Evolutionary conservation across 2,888 invertebrate species (phyloP).

Genomic region (Lasioglossum malachurum): DNA sequence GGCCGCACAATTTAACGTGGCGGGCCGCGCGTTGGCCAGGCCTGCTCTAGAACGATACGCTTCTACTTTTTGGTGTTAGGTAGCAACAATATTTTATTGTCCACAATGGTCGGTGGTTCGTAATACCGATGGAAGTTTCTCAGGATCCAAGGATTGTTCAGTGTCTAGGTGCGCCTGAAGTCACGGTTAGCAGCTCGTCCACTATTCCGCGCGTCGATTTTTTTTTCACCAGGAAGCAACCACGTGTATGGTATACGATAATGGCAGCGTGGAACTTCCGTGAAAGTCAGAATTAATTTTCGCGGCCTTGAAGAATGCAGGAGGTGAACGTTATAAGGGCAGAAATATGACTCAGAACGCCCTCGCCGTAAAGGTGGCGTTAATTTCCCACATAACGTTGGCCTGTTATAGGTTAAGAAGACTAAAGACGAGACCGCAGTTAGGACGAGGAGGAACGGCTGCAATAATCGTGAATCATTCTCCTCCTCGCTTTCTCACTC

Average conservation of each 20-base stretch:
- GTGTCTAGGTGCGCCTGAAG: background rate
- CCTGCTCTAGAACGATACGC: background rate
- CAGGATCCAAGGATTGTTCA: background rate
- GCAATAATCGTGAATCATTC: conserved; percentile 61
- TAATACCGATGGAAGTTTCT: background rate
- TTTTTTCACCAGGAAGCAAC: background rate
- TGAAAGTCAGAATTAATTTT: conserved; percentile 42
- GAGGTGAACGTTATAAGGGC: background rate
- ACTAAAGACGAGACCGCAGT: conserved; percentile 29
- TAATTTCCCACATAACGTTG: conserved; percentile 42
- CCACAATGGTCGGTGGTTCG: background rate
- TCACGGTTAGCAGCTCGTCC: background rate
- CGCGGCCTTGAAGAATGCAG: background rate
- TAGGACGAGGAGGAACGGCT: conserved; percentile 37
- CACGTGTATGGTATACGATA: background rate
- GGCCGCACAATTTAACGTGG: too few species aligned
- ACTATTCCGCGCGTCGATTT: background rate
- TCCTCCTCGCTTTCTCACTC: background rate
- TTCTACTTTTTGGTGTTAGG: background rate
- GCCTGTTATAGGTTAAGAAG: conserved; percentile 36
- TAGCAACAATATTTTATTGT: background rate
- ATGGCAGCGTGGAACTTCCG: conserved; percentile 8
- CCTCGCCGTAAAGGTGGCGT: conserved; percentile 34
- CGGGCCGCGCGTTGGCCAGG: too few species aligned
- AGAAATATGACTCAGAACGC: conserved; percentile 17